Evolutionary conservation across 2,888 invertebrate species (phyloP).

Genomic region (Thymelicus acteon): DNA sequence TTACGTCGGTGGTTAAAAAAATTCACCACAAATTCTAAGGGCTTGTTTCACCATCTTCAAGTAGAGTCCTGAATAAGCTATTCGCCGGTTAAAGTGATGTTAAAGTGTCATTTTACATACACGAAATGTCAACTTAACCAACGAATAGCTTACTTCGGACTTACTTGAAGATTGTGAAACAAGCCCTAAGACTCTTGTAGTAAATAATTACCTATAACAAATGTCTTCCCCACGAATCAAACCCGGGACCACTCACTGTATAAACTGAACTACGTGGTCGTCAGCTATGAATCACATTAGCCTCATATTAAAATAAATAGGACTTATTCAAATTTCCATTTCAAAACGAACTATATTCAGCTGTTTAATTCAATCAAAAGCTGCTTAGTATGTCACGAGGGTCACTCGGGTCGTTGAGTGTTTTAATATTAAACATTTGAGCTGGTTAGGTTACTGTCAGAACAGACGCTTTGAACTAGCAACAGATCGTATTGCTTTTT

Average conservation of each 20-base stretch:
- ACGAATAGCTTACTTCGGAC: no score
- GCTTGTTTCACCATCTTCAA: no score
- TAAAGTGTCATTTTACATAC: no score
- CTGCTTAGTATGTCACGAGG: slow-evolving; percentile 25
- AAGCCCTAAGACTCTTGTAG: no score
- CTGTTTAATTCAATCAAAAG: slow-evolving; percentile 29
- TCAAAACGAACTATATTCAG: slow-evolving; percentile 20
- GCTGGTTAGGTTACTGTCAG: neutral
- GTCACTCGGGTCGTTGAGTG: slow-evolving; percentile 15
- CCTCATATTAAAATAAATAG: neutral
- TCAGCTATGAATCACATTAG: slow-evolving; percentile 2
- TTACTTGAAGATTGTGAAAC: no score
- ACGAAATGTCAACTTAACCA: no score
- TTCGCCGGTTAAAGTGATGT: no score
- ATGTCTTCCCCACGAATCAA: neutral
- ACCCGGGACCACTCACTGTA: neutral
- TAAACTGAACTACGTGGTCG: neutral
- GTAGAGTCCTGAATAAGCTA: no score
- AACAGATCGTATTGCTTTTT: no score
- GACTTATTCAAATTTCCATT: slow-evolving; percentile 1
- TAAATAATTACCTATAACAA: neutral
- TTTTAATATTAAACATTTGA: slow-evolving; percentile 32
- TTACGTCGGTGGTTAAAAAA: no score
- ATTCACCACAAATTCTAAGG: no score
- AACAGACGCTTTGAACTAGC: neutral